Evolutionary conservation across 2,888 invertebrate species (phyloP).

Genomic region (Stratiomys singularior): DNA sequence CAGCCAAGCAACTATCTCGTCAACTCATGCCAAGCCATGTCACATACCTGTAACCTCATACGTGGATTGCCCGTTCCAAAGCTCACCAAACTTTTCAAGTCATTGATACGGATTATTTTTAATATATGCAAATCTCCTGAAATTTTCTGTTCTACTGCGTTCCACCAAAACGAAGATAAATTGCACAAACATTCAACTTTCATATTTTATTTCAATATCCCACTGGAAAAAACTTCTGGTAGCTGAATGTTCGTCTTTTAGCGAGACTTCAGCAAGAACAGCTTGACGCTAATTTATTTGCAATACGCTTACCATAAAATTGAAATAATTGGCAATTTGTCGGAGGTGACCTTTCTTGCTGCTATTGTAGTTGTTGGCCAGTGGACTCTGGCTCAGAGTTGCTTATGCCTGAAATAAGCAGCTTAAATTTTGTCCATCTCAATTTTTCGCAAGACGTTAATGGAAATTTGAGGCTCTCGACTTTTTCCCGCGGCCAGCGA

Average conservation of each 20-base stretch:
- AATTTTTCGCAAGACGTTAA: slow-evolving; percentile 18
- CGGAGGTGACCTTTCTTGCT: slow-evolving; percentile 25
- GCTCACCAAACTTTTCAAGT: slow-evolving; percentile 19
- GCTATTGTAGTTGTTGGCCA: background rate
- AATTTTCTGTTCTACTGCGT: slow-evolving; percentile 21
- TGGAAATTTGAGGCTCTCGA: background rate
- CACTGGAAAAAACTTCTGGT: slow-evolving; percentile 31
- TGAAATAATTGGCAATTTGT: slow-evolving; percentile 44
- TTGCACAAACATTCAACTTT: slow-evolving; percentile 21
- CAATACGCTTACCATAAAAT: slow-evolving; percentile 42
- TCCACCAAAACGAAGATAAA: slow-evolving; percentile 17
- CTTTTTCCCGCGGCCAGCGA: background rate
- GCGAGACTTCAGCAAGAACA: slow-evolving; percentile 31
- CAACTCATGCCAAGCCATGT: background rate
- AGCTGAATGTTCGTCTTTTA: slow-evolving; percentile 3
- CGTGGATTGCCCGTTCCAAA: background rate
- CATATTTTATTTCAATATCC: slow-evolving; percentile 3
- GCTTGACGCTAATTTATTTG: slow-evolving; percentile 46
- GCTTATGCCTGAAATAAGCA: slow-evolving; percentile 5
- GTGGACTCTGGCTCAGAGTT: background rate
- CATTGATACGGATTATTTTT: slow-evolving; percentile 41
- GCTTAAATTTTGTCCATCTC: slow-evolving; percentile 13
- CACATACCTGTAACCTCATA: background rate
- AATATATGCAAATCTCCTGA: slow-evolving; percentile 40
- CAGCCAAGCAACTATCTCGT: too few species aligned